A percentile compares a stretch with the other conserved stretches of the same genome.
These are phyloP conservation scores for Dasypolia templi DNA, from an alignment of 2,888 invertebrate genomes.

Conservation along the genomic window DNA sequence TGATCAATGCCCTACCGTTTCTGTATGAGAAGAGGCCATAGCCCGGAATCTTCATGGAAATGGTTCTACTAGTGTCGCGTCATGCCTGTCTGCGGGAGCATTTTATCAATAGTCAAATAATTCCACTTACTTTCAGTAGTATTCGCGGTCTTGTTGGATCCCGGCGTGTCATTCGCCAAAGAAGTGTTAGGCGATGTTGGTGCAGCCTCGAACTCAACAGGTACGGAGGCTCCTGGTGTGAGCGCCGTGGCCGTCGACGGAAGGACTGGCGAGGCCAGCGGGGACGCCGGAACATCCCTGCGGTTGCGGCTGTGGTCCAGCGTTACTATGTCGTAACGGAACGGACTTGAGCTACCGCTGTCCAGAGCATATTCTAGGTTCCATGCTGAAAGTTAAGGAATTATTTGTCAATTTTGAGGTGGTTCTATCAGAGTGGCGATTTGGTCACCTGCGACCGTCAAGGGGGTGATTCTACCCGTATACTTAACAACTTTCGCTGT, in stretches of 20 bases:
- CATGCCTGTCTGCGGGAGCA: no score
- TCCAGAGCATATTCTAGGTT: slow-evolving; percentile 66
- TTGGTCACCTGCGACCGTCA: no score
- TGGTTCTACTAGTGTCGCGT: no score
- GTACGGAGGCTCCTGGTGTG: background rate
- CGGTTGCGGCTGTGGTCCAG: slow-evolving; percentile 61
- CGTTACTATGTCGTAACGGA: slow-evolving; percentile 60
- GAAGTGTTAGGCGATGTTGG: slow-evolving; percentile 7
- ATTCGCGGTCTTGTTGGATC: slow-evolving; percentile 49
- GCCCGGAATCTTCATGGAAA: no score
- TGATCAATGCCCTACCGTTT: background rate
- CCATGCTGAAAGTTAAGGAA: slow-evolving; percentile 64
- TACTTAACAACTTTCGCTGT: background rate
- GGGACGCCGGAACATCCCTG: slow-evolving; percentile 43
- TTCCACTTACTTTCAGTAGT: slow-evolving; percentile 65
- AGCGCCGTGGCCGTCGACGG: background rate
- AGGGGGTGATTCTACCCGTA: background rate
- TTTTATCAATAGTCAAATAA: background rate
- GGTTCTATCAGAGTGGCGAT: background rate
- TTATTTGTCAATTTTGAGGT: background rate
- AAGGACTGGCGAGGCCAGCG: background rate
- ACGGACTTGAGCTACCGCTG: slow-evolving; percentile 50
- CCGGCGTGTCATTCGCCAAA: slow-evolving; percentile 47
- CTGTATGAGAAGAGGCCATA: background rate
- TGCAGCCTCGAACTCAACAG: slow-evolving; percentile 2